phyloP scores from a whole-genome alignment of 2,888 invertebrate genomes.

The Anticlea derivata region DNA sequence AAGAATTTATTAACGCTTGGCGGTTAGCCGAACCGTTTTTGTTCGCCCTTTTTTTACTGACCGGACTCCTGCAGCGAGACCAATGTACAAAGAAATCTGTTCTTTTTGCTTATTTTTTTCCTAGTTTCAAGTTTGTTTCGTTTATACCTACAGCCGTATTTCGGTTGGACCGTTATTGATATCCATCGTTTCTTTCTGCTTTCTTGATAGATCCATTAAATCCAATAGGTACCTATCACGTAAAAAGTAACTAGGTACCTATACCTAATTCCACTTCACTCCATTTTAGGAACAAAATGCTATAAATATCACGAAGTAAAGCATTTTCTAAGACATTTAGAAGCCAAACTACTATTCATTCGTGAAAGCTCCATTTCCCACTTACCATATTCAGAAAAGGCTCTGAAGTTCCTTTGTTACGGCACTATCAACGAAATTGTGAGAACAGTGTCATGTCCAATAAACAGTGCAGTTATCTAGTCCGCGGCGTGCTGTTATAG shows the following conservation, averaged over 20 bases:
- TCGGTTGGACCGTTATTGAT: background rate
- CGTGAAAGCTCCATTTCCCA: conserved; percentile 14
- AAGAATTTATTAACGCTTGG: conserved; percentile 80
- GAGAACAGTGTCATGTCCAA: conserved; percentile 47
- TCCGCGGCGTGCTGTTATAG: conserved; percentile 37
- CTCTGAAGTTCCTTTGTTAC: conserved; percentile 23
- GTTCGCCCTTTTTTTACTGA: conserved; percentile 62
- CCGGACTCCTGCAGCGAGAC: conserved; percentile 57
- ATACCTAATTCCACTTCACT: too few relatives aligned
- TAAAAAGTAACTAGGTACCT: background rate
- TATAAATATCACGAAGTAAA: background rate
- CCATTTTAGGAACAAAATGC: too few relatives aligned
- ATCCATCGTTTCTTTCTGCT: background rate
- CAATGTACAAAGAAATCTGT: conserved; percentile 59
- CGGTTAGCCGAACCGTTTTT: conserved; percentile 75
- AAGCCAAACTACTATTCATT: conserved; percentile 4
- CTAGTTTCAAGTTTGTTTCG: conserved; percentile 27
- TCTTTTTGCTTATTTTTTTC: conserved; percentile 43
- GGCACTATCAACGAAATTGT: conserved; percentile 40
- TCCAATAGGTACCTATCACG: background rate
- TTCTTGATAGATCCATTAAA: background rate
- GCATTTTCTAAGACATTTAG: background rate
- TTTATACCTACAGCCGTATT: conserved; percentile 2
- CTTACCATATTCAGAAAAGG: conserved; percentile 25
- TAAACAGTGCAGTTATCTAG: conserved; percentile 56